Percentiles rank a stretch among this genome's conserved stretches.
Conservation (phyloP, 2,888 invertebrate genomes). For the Clitarchus hookeri region DNA sequence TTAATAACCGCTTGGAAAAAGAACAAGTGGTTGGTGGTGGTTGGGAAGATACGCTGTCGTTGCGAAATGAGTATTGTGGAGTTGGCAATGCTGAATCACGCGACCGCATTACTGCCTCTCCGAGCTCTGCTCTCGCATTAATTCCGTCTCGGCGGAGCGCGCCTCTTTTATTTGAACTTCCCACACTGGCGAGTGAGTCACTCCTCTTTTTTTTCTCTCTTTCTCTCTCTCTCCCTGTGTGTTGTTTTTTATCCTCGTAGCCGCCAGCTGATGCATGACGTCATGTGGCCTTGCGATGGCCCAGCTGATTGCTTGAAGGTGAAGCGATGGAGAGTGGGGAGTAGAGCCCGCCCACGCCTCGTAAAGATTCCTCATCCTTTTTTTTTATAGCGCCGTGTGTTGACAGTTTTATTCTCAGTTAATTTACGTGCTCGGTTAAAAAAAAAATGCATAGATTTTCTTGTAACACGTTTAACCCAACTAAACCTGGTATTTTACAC, state of each 20-base stretch:
- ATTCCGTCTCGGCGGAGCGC: background rate
- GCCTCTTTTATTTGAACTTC: slow-evolving; percentile 14
- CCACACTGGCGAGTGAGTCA: background rate
- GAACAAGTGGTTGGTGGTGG: too few relatives aligned
- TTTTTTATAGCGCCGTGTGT: background rate
- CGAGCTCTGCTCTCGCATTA: background rate
- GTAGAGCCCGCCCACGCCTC: background rate
- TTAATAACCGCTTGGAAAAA: too few relatives aligned
- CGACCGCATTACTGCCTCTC: too few relatives aligned
- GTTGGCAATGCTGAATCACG: too few relatives aligned
- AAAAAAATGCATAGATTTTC: too few relatives aligned
- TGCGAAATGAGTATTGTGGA: too few relatives aligned
- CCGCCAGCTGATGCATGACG: slow-evolving; percentile 14
- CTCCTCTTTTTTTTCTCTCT: background rate
- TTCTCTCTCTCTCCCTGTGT: background rate
- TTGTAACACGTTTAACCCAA: too few relatives aligned
- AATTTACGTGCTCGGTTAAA: too few relatives aligned
- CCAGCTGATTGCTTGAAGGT: slow-evolving; percentile 6
- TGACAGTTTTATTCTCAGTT: too few relatives aligned
- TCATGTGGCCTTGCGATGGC: background rate
- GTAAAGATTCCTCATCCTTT: background rate
- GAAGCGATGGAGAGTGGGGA: background rate
- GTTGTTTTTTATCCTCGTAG: slow-evolving; percentile 2
- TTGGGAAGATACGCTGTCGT: too few relatives aligned
- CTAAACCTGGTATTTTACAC: too few relatives aligned